Evolutionary conservation across 1,140 invertebrate species (phyloP).

Genomic region (Amyelois transitella): DNA sequence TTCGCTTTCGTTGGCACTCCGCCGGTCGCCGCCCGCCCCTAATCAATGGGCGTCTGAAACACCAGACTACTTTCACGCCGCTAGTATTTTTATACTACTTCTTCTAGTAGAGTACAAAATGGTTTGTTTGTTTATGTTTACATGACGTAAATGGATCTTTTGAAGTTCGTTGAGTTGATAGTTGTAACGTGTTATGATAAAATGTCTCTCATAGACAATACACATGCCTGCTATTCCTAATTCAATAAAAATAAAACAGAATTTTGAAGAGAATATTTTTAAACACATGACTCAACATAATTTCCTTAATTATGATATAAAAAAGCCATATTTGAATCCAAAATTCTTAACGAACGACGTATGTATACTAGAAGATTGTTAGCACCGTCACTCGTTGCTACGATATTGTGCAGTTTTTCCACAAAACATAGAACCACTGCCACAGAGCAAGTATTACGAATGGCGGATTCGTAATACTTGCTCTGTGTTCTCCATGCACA

Average conservation of each 20-base stretch:
- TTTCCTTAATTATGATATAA: no score
- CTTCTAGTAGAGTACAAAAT: slow-evolving; percentile 2
- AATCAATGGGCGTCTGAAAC: slow-evolving; percentile 65
- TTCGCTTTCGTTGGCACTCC: slow-evolving; percentile 61
- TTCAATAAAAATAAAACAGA: no score
- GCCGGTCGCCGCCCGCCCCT: slow-evolving; percentile 35
- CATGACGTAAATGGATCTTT: neutral
- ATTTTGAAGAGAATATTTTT: no score
- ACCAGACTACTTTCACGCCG: slow-evolving; percentile 57
- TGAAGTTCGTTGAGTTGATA: no score
- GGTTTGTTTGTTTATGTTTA: neutral
- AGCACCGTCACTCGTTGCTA: neutral
- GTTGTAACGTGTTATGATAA: no score
- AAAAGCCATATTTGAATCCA: neutral
- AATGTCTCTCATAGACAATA: no score
- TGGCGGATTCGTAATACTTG: no score
- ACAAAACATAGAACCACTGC: neutral
- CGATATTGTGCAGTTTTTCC: neutral
- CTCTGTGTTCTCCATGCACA: no score
- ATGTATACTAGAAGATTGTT: neutral
- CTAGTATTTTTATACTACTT: slow-evolving; percentile 45
- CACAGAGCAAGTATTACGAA: no score
- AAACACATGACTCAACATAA: no score
- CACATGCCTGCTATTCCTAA: no score
- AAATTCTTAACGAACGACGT: neutral